Base-by-base conservation (phyloP, 2,113 vertebrate genomes). In the Hippocampus barbouri region DNA sequence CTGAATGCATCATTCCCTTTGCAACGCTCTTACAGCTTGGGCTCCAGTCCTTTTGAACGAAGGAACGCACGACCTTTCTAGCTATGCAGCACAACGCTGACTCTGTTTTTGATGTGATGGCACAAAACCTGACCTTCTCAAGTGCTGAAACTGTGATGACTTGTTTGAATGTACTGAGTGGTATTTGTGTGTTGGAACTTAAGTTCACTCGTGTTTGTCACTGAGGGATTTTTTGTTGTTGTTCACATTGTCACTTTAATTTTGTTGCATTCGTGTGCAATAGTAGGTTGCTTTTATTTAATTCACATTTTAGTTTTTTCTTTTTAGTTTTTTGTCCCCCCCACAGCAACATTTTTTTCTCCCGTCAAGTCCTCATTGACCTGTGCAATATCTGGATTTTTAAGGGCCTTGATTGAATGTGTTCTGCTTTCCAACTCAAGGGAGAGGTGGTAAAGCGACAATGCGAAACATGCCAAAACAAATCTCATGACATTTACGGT, bases 91-190 rank as follows among this genome's bases (percentile, higher is more conserved):
- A 47, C 68, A 83, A 83, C 6, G 87, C 86, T 86, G 86, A 83
- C 80, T 74, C 45, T 82, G 77, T 83, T 81, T 84, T 80, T 75
- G 73, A 74, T 86, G 91, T 88, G 89, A 91, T 3, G 18, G 85
- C 83, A 88, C 85, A 91, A 93, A 65, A 90, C 86, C 15, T 18
- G 79, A 81, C 77, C 66, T 91, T 89, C 76, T 88, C 59, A 79
- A 88, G 92, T 91, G 84, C 93, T 93, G 91, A 90, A 90, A 93
- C 93, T 94, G 93, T 94, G 93, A 94, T 91, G 92, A 94, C 93
- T 93, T 88, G 71, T 91, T 85, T 92, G 85, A 88, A 91, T 91
- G 90, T 92, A 93, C 89, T 84, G 75, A 78, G 74, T 85, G 71
- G 90, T 45, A 70, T 73, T 89, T 91, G 73, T 94, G 92, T 94